phyloP scores from a whole-genome alignment of 2,797 vertebrate species.

The Typhlichthys eigenmanni region DNA sequence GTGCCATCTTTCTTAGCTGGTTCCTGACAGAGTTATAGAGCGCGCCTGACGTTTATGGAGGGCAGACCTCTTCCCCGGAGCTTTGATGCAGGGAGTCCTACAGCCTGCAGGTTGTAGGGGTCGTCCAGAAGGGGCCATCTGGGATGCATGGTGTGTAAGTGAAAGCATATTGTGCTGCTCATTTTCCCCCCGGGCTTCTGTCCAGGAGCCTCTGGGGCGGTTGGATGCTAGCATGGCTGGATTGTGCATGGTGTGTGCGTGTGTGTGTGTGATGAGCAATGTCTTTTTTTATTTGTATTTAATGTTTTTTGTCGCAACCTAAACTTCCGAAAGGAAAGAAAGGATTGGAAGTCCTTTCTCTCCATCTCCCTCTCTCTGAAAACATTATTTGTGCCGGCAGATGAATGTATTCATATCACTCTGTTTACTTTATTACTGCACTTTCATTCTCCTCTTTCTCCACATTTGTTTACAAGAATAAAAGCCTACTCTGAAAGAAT shows the following conservation, averaged over 20 bases:
- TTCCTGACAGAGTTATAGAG: conserved; percentile 66
- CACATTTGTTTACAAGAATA: conserved; percentile 83
- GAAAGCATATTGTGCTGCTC: conserved; percentile 65
- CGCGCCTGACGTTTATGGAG: conserved; percentile 63
- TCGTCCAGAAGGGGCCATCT: conserved; percentile 61
- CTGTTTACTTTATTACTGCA: conserved; percentile 80
- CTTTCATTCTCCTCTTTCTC: conserved; percentile 74
- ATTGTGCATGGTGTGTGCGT: conserved; percentile 29
- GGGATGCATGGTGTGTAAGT: conserved; percentile 60
- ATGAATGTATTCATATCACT: conserved; percentile 78
- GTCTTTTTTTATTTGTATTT: no score
- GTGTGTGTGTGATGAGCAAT: not conserved
- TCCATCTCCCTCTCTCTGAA: conserved; percentile 40
- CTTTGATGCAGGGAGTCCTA: conserved; percentile 72
- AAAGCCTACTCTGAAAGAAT: conserved; percentile 80
- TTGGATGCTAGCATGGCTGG: conserved; percentile 15
- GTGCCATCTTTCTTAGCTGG: conserved; percentile 62
- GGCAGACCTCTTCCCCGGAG: conserved; percentile 58
- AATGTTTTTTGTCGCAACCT: not conserved
- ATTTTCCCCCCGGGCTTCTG: conserved; percentile 22
- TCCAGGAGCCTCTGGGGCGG: conserved; percentile 2
- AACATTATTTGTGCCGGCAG: conserved; percentile 74
- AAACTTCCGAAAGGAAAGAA: conserved; percentile 46
- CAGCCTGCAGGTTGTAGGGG: conserved; percentile 59
- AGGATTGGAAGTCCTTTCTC: not conserved